Evolutionary conservation across 2,797 vertebrate species (phyloP).

Genomic region (Prunella strophiata): DNA sequence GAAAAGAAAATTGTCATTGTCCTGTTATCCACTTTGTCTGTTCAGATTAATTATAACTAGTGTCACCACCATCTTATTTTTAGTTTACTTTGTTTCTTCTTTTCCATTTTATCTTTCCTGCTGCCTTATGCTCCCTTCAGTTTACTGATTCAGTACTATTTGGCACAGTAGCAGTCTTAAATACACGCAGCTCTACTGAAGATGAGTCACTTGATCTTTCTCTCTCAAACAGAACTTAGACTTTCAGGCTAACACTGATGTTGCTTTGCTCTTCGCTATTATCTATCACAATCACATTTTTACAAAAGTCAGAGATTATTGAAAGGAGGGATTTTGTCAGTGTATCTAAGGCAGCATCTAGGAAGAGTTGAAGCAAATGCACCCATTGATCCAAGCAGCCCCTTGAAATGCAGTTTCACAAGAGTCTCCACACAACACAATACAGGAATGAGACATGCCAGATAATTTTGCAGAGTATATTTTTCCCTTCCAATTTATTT

Average conservation of each 20-base stretch:
- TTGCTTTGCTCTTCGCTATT: not conserved
- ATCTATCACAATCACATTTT: not conserved
- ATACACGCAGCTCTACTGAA: not conserved
- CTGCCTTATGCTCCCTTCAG: not conserved
- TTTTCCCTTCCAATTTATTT: not conserved
- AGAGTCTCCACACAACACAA: not conserved
- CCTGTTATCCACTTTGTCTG: not conserved
- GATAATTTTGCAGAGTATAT: not conserved
- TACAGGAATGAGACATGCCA: not conserved
- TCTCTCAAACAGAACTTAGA: not conserved
- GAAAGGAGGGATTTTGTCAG: not conserved
- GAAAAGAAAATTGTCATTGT: not conserved
- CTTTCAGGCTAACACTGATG: not conserved
- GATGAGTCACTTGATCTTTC: not conserved
- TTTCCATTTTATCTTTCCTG: not conserved
- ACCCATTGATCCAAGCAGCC: accelerated
- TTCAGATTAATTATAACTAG: not conserved
- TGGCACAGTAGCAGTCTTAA: not conserved
- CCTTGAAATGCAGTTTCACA: not conserved
- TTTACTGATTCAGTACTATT: not conserved
- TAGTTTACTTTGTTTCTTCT: not conserved
- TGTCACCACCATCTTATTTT: not conserved
- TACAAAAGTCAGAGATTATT: not conserved
- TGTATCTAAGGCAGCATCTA: too few relatives aligned
- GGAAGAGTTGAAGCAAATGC: not conserved